Conservation (phyloP, 2,113 vertebrate species). For the Notarius quadriscutis region DNA sequence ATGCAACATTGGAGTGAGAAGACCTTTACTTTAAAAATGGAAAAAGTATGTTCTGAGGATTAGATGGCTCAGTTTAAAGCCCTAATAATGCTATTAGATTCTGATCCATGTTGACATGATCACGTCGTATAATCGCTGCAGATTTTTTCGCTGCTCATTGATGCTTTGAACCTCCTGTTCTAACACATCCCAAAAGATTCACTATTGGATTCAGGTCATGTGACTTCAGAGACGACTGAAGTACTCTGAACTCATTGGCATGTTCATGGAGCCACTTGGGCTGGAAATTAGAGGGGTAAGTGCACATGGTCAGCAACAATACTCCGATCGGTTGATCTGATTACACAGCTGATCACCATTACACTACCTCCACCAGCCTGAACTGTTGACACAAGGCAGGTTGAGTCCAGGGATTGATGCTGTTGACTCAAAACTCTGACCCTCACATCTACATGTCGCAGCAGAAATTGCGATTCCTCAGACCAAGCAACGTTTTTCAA, state of each 20-base stretch:
- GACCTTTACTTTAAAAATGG: slow-evolving; percentile 1
- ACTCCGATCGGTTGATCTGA: not conserved
- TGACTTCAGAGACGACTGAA: not conserved
- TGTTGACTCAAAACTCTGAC: not conserved
- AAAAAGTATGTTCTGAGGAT: not conserved
- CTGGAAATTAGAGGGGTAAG: not conserved
- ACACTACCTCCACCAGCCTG: not conserved
- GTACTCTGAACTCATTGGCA: not conserved
- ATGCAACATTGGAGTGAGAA: not conserved
- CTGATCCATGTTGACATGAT: not conserved
- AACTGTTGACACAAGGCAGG: not conserved
- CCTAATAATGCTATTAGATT: not conserved
- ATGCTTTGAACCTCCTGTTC: not conserved
- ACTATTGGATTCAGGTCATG: not conserved
- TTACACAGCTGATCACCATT: too few relatives aligned
- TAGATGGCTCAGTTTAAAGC: not conserved
- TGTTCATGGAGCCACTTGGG: not conserved
- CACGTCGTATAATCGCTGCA: not conserved
- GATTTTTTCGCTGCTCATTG: not conserved
- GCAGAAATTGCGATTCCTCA: not conserved
- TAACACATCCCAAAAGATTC: not conserved
- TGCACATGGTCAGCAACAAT: not conserved
- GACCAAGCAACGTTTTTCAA: not conserved
- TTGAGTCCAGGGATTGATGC: not conserved
- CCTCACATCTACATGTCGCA: not conserved